phyloP scores from a whole-genome alignment of 2,888 invertebrate genomes.

The Hoplodrina ambigua region DNA sequence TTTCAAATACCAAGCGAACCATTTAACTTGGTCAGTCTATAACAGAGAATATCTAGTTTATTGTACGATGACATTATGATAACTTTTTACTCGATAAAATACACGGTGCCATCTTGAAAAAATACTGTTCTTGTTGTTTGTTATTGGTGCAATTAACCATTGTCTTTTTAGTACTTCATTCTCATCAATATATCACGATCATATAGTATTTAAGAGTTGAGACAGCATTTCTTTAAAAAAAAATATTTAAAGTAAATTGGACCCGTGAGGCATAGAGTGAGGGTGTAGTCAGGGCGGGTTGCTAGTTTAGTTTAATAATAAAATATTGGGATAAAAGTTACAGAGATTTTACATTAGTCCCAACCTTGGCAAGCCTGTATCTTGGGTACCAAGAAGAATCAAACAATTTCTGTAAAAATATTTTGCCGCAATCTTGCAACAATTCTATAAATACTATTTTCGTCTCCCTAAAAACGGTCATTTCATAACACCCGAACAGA shows the following conservation, averaged over 20 bases:
- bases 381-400: too few species aligned
- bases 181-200: too few species aligned
- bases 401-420: too few species aligned
- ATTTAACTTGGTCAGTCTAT: constrained; percentile 19
- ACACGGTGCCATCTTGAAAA: constrained; percentile 4
- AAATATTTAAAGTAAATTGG: too few species aligned
- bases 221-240: too few species aligned
- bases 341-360: too few species aligned
- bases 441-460: not conserved
- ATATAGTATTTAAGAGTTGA: too few species aligned
- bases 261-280: too few species aligned
- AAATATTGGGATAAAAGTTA: too few species aligned
- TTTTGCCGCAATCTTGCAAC: not conserved
- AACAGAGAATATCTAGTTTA: constrained; percentile 8
- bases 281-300: too few species aligned
- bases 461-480: not conserved
- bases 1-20: constrained; percentile 36
- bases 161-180: not conserved
- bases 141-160: not conserved
- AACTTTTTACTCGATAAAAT: not conserved
- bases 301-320: too few species aligned
- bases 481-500: constrained; percentile 9
- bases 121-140: not conserved
- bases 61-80: constrained; percentile 41
- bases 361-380: too few species aligned